Evolutionary conservation across 1,140 invertebrate genomes (phyloP), one percentile per base, ranked within the genome.

Genomic region (Trachymyrmex cornetzi): DNA sequence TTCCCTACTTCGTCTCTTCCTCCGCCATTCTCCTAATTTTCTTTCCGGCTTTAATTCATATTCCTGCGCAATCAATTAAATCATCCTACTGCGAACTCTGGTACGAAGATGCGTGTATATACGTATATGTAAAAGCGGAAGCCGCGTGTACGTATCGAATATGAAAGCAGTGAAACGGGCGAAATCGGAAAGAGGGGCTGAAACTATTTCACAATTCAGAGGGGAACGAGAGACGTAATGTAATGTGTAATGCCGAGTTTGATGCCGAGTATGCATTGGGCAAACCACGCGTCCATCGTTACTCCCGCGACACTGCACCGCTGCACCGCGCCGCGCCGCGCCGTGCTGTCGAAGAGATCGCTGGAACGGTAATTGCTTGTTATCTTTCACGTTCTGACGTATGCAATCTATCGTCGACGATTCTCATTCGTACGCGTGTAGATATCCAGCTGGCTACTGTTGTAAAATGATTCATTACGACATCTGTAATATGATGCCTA

Each of bases 391-490:
- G 30, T 85, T 75, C 69, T 85, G 80, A 84, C 80, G 50, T 66
- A 69, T 30, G 72, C 74, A 77, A 87, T 85, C 77, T 84, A 77
- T 77, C 86, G 72, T 55, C 30, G 59, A 44, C 81, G 59, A 69
- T 67, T 64, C 80, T 72, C 86, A 38, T 87, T 85, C 61, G 38
- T 69, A 24, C 30, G 19, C 59, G 34, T 27, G n/a, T 16, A 53
- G 53, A 30, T n/a, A 34, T 6, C 16, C 38, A 5, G 59, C 38
- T 19, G 34, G 34, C 9, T n/a, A 50, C 55, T 57, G 71, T 69
- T 85, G 66, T 24, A 77, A 85, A 85, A 87, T 87, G 86, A 87
- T 87, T 85, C 82, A 87, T 85, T 84, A 85, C 22, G 59, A 84
- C 69, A 22, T 75, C 38, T 34, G 69, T 50, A 72, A 48, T 34